A percentile compares a stretch with the other conserved stretches of the same genome.
Conservation (phyloP, 2,113 vertebrate genomes). For the Lagopus leucura region DNA sequence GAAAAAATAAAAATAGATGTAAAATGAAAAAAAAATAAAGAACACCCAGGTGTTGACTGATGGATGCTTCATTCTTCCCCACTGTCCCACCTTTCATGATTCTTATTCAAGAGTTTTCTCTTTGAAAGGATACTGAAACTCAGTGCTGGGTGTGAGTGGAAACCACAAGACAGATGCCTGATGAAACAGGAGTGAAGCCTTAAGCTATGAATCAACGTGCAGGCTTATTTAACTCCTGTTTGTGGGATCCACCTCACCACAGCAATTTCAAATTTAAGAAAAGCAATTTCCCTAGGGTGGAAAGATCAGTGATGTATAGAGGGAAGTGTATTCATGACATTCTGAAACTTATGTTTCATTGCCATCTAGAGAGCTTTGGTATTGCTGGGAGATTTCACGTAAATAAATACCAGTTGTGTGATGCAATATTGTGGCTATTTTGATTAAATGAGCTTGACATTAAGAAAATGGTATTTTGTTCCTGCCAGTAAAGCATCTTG, state of each 20-base stretch:
- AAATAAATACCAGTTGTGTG: neutral
- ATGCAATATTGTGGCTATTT: neutral
- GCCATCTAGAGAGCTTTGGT: neutral
- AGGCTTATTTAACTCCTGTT: neutral
- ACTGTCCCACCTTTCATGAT: neutral
- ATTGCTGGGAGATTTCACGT: neutral
- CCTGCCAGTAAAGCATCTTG: neutral
- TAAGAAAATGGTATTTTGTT: neutral
- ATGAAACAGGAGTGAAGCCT: neutral
- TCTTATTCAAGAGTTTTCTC: neutral
- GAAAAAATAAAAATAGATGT: neutral
- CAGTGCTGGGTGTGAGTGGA: neutral
- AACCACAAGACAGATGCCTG: neutral
- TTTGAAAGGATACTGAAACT: neutral
- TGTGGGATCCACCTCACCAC: neutral
- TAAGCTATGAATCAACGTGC: neutral
- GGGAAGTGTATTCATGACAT: neutral
- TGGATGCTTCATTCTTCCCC: neutral
- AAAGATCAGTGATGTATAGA: neutral
- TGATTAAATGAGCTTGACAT: neutral
- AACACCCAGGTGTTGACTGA: neutral
- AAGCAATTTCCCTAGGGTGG: neutral
- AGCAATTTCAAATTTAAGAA: neutral
- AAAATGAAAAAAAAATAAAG: neutral
- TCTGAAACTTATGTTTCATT: slow-evolving; percentile 1